phyloP scores from a whole-genome alignment of 2,113 vertebrate species.

The Mystacornis crossleyi region DNA sequence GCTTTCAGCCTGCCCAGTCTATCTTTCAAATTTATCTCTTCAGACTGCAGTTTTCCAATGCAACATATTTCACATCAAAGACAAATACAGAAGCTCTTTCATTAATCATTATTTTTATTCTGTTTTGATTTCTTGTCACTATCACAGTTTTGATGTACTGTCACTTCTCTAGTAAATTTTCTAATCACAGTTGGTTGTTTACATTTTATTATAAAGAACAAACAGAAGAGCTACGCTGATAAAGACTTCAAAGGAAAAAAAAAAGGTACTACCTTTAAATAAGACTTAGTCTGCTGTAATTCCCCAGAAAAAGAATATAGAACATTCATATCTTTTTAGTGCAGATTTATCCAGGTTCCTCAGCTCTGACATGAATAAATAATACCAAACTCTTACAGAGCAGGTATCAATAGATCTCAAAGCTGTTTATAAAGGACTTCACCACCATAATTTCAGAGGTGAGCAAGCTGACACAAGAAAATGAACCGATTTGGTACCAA shows the following conservation, averaged over 20 bases:
- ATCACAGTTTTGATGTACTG: not conserved
- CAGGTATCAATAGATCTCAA: not conserved
- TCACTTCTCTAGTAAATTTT: not conserved
- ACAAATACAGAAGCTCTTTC: not conserved
- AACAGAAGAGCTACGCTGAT: not conserved
- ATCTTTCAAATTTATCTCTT: conserved; percentile 28
- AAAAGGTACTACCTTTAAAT: not conserved
- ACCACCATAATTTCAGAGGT: not conserved
- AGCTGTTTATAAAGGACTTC: not conserved
- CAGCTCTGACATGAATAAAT: not conserved
- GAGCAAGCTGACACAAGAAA: not conserved
- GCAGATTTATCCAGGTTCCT: not conserved
- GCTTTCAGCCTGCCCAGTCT: not conserved
- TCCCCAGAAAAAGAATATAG: not conserved
- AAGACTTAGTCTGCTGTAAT: not conserved
- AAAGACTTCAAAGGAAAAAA: not conserved
- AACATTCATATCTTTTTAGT: not conserved
- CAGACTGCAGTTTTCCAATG: not conserved
- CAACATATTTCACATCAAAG: not conserved
- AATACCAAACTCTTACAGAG: not conserved
- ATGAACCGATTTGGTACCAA: not conserved
- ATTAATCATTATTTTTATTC: conserved; percentile 4
- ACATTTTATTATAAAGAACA: conserved; percentile 11
- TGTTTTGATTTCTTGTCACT: conserved; percentile 24
- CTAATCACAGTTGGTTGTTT: not conserved